phyloP scores from a whole-genome alignment of 1,140 invertebrate species.

The Nebria ingens region DNA sequence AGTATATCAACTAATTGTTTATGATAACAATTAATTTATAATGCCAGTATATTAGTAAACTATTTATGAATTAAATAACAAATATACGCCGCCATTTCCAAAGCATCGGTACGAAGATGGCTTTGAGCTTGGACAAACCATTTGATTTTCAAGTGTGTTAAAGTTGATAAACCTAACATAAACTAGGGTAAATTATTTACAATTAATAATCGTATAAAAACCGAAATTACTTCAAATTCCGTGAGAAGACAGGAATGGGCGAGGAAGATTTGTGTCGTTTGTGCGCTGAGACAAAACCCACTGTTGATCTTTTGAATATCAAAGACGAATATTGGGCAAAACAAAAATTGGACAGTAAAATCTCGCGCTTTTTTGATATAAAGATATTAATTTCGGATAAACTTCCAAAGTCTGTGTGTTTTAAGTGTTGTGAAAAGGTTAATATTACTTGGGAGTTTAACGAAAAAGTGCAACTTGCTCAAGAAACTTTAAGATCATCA shows the following conservation, averaged over 20 bases:
- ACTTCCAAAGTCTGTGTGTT: conserved; percentile 26
- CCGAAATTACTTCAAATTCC: no score
- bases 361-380: conserved; percentile 27
- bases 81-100: background rate
- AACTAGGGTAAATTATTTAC: no score
- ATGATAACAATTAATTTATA: no score
- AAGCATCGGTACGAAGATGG: background rate
- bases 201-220: no score
- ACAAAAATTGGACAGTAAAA: conserved; percentile 20
- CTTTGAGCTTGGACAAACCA: background rate
- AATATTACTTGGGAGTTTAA: conserved; percentile 28
- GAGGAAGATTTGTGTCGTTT: conserved; percentile 38
- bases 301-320: conserved; percentile 19
- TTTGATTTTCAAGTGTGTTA: background rate
- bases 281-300: conserved; percentile 37
- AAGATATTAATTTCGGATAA: conserved; percentile 25
- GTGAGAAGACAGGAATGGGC: conserved; percentile 28
- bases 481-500: conserved; percentile 20
- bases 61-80: no score
- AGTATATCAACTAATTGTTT: no score
- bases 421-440: conserved; percentile 26
- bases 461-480: conserved; percentile 28
- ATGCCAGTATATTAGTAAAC: no score
- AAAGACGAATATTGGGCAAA: conserved; percentile 18
- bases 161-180: no score